Conservation (phyloP, 2,113 vertebrate species). For the Solea senegalensis region DNA sequence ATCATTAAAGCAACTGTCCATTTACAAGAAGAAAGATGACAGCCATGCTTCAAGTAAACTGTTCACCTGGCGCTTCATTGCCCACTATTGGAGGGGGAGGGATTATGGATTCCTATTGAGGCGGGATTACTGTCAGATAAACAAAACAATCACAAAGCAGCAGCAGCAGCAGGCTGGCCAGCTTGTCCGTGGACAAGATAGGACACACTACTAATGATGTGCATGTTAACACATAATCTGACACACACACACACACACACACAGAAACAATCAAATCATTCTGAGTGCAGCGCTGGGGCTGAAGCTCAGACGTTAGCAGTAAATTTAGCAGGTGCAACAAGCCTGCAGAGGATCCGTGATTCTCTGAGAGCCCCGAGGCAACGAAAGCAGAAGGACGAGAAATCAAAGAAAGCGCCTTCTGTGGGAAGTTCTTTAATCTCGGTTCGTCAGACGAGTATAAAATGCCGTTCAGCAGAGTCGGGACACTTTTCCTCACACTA, state of each 20-base stretch:
- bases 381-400: conserved; percentile 23
- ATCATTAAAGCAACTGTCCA: conserved; percentile 14
- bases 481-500: not conserved
- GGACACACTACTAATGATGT: conserved; percentile 4
- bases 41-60: conserved; percentile 19
- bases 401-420: conserved; percentile 35
- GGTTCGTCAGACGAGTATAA: conserved; percentile 31
- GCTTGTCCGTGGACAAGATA: not conserved
- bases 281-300: not conserved
- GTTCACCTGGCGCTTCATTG: conserved; percentile 33
- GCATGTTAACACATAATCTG: conserved; percentile 4
- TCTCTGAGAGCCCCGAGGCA: conserved; percentile 22
- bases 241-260: not conserved
- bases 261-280: not conserved
- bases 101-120: conserved; percentile 46
- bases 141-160: conserved; percentile 47
- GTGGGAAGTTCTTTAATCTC: conserved; percentile 37
- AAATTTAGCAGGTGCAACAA: conserved; percentile 50
- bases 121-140: conserved; percentile 51
- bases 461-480: not conserved
- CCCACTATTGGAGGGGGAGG: conserved; percentile 21
- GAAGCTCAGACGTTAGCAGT: conserved; percentile 39
- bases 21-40: conserved; percentile 6
- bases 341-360: conserved; percentile 40
- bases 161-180: not conserved